Percentiles rank a stretch among this genome's conserved stretches.
Evolutionary conservation across 2,888 invertebrate species (phyloP).

Genomic region (Plemyria rubiginata): DNA sequence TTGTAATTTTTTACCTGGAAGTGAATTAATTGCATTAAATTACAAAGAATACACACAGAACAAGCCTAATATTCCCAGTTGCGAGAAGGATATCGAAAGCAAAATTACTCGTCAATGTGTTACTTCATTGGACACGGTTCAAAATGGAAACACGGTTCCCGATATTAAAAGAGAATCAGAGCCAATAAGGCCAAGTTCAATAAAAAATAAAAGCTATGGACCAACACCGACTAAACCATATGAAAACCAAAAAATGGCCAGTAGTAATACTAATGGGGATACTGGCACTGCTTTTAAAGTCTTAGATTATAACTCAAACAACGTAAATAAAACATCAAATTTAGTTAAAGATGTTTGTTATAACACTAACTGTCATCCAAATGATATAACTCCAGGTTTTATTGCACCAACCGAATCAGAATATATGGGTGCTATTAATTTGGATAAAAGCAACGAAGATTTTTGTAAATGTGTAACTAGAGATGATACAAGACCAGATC

Average conservation of each 20-base stretch:
- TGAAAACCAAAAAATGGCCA: constrained; percentile 1
- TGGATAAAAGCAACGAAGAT: constrained; percentile 66
- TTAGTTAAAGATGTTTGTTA: constrained; percentile 6
- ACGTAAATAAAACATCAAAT: constrained; percentile 11
- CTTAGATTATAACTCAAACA: constrained; percentile 7
- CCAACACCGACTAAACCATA: constrained; percentile 3
- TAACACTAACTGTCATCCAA: constrained; percentile 5
- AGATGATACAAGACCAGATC: constrained; percentile 20
- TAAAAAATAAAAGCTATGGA: constrained; percentile 2
- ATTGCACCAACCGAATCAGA: constrained; percentile 54
- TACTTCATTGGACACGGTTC: neutral
- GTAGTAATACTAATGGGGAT: neutral
- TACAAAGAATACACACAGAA: constrained; percentile 5
- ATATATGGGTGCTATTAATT: constrained; percentile 66
- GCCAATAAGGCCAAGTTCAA: constrained; percentile 8
- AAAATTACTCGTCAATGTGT: constrained; percentile 2
- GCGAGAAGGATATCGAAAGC: neutral
- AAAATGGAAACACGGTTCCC: constrained; percentile 5
- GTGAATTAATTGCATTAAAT: constrained; percentile 3
- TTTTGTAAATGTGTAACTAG: constrained; percentile 49
- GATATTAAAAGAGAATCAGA: constrained; percentile 12
- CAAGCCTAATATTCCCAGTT: neutral
- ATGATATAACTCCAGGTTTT: neutral
- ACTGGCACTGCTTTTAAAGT: constrained; percentile 2
- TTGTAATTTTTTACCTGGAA: constrained; percentile 16